phyloP scores from a whole-genome alignment of 53 echinoderm and acorn worm genomes.

The Mesocentrotus franciscanus region DNA sequence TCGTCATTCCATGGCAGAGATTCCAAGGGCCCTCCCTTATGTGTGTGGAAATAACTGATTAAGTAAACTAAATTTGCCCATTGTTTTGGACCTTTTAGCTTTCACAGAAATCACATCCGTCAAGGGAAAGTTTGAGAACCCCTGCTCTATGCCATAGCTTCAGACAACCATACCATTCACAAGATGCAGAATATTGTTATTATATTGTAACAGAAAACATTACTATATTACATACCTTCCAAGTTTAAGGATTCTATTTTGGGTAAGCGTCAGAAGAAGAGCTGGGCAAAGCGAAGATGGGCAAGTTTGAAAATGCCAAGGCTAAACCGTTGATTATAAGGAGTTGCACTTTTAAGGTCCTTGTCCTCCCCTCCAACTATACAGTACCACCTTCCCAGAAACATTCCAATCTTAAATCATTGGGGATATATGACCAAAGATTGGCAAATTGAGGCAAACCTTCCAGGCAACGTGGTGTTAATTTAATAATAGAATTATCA shows the following conservation, averaged over 20 bases:
- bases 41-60: too few relatives aligned
- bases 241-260: neutral
- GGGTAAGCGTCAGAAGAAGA: neutral
- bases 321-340: neutral
- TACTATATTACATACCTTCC: neutral
- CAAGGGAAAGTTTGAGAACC: too few relatives aligned
- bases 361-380: neutral
- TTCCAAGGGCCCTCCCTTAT: too few relatives aligned
- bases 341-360: slow-evolving; percentile 5
- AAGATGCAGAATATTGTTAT: too few relatives aligned
- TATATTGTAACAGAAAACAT: neutral
- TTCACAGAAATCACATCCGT: too few relatives aligned
- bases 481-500: slow-evolving; percentile 23
- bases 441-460: neutral
- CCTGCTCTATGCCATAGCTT: too few relatives aligned
- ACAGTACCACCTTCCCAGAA: neutral
- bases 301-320: slow-evolving; percentile 4
- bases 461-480: neutral
- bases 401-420: neutral
- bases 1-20: too few relatives aligned
- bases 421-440: slow-evolving; percentile 8
- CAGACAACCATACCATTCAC: too few relatives aligned
- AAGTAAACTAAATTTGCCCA: too few relatives aligned
- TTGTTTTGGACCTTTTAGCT: too few relatives aligned
- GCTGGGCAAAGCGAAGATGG: neutral